Evolutionary conservation across 2,113 vertebrate species (phyloP).

Genomic region (Cynopterus brachyotis): DNA sequence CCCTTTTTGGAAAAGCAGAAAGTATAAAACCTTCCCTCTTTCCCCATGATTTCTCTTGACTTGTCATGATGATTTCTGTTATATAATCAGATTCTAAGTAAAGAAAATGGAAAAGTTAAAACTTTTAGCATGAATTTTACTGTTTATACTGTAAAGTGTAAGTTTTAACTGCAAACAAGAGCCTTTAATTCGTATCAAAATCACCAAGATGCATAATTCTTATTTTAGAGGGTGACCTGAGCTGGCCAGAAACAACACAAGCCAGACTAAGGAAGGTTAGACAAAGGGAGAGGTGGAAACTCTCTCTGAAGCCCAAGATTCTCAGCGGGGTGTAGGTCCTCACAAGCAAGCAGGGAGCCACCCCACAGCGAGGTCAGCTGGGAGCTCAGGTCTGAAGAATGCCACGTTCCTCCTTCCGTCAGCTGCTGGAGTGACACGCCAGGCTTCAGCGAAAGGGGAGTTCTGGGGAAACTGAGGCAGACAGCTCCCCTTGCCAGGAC

Average conservation of each 20-base stretch:
- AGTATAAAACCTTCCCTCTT: neutral
- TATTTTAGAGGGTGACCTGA: neutral
- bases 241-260: neutral
- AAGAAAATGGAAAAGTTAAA: neutral
- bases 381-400: neutral
- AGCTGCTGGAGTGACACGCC: accelerated
- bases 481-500: neutral
- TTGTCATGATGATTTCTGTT: neutral
- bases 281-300: neutral
- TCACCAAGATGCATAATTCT: neutral
- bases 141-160: neutral
- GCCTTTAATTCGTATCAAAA: neutral
- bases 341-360: neutral
- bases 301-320: neutral
- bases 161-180: neutral
- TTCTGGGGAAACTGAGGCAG: neutral
- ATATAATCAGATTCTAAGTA: neutral
- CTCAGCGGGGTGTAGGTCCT: neutral
- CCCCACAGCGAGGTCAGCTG: neutral
- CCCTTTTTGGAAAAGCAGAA: neutral
- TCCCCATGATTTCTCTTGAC: neutral
- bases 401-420: neutral
- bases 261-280: neutral
- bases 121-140: neutral
- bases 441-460: neutral